Percentiles rank a stretch among this genome's conserved stretches.
These are phyloP conservation scores for Petrolisthes cinctipes DNA, from an alignment of 2,888 invertebrate species.

Conservation along the genomic window DNA sequence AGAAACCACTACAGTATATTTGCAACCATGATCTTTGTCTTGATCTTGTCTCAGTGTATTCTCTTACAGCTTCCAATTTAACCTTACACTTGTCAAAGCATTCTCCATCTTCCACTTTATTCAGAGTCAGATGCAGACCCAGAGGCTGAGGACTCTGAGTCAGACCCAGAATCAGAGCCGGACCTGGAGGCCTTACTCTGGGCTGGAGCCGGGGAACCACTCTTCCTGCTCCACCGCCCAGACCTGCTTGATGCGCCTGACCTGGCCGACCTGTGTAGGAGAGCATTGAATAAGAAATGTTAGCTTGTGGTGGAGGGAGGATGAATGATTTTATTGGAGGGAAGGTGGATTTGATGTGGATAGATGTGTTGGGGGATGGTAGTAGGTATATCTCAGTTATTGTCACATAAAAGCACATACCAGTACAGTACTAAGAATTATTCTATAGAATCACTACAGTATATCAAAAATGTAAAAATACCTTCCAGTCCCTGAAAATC, in stretches of 20 bases:
- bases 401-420: too few species aligned
- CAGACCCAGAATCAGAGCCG: constrained; percentile 49
- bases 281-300: not conserved
- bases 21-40: too few species aligned
- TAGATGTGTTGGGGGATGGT: not conserved
- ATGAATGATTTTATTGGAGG: not conserved
- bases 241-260: constrained; percentile 33
- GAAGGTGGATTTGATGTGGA: not conserved
- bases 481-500: not conserved
- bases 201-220: constrained; percentile 6
- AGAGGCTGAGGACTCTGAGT: constrained; percentile 48
- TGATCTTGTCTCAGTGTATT: not conserved
- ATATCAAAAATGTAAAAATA: too few species aligned
- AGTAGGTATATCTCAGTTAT: not conserved
- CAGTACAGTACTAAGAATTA: too few species aligned
- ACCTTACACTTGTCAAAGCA: not conserved
- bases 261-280: constrained; percentile 30
- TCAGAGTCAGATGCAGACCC: constrained; percentile 46
- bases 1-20: not conserved
- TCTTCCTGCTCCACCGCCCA: not conserved
- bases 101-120: not conserved
- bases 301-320: not conserved
- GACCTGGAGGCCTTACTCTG: constrained; percentile 15
- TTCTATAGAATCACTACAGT: too few species aligned
- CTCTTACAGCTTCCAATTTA: not conserved